These are phyloP conservation scores for Setophaga petechia DNA, from an alignment of 2,113 vertebrate species.

Conservation along the genomic window DNA sequence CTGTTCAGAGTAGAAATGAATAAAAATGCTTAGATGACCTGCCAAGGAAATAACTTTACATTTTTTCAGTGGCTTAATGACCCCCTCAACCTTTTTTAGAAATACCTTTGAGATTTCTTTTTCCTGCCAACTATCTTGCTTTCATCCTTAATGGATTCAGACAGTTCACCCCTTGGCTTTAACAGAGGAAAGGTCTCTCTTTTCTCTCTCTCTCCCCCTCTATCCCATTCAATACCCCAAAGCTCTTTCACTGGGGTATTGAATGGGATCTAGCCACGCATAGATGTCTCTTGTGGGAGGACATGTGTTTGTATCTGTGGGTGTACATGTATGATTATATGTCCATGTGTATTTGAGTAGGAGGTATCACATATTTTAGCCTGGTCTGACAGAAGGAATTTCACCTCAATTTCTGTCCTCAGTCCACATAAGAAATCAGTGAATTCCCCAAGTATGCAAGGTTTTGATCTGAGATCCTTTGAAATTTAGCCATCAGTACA, in stretches of 20 bases:
- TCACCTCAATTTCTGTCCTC: neutral
- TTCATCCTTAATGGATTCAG: slow-evolving; percentile 35
- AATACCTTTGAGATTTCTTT: slow-evolving; percentile 32
- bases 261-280: neutral
- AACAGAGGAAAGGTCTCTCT: neutral
- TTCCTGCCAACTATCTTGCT: neutral
- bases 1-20: neutral
- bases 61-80: slow-evolving; percentile 14
- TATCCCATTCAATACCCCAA: neutral
- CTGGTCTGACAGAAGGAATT: neutral
- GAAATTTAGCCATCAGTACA: neutral
- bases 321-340: neutral
- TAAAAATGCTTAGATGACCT: neutral
- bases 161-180: neutral
- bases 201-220: neutral
- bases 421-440: neutral
- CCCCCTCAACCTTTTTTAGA: neutral
- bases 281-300: neutral
- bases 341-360: neutral
- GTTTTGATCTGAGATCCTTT: neutral
- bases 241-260: neutral
- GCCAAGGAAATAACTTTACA: neutral
- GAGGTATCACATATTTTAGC: neutral
- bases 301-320: neutral
- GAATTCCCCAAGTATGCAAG: neutral